Base-by-base conservation (phyloP, 2,888 invertebrate genomes). In the Colostygia pectinataria region DNA sequence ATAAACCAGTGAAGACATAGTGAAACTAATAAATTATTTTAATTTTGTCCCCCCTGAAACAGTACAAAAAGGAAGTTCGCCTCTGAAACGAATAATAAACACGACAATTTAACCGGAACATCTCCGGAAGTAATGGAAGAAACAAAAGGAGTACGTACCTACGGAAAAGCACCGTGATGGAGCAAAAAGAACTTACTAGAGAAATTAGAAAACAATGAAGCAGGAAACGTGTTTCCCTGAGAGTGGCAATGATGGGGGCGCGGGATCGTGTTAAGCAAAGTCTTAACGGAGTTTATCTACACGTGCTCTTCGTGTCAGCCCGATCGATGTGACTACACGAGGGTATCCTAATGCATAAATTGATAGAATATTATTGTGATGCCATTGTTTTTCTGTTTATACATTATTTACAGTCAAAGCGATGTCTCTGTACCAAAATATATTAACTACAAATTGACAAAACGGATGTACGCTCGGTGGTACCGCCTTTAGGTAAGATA, bases 181-280 rank as follows among this genome's bases (percentile, higher is more conserved):
- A 70, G 69, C 66, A 73, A 71, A 73, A 73, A 75, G 73, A 80
- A 80, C 79, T 83, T 80, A n/a, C n/a, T n/a, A 72, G 76, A 80
- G 81, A 81, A 83, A 84, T 83, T 80, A 80, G 77, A 73, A 77
- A 81, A 84, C 83, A 83, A 83, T 80, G 79, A 73, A 78, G 71
- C 80, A 80, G 81, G 81, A 83, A 84, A 81, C 78, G 77, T 78
- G 76, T 78, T 81, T 79, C 72, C 74, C 65, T 59, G 65, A 63
- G 69, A 72, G 71, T 59, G 68, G 67, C 66, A 62, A 68, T 63
- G 65, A 68, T 56, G 64, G 42, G 59, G 59, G 56, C 50, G 61
- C 57, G 33, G 50, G 59, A 57, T 53, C 44, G 53, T 58, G 55
- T 40, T 55, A 56, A 52, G 62, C 56, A 57, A 59, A 46, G 60